Conservation (phyloP, 2,797 vertebrate genomes). For the Gobio occitaniae region DNA sequence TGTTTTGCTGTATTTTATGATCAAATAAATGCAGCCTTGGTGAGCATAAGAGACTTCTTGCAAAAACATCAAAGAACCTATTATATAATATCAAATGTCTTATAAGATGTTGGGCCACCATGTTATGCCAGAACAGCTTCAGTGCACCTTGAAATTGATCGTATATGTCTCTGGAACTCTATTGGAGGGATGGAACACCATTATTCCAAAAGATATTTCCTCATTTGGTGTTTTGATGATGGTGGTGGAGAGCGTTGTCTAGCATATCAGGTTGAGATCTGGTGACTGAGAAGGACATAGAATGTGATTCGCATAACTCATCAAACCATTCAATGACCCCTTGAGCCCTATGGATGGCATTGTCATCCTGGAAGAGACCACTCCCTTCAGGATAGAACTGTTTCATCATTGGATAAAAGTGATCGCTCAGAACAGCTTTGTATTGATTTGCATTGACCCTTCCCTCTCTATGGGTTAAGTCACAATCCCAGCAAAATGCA, state of each 20-base stretch:
- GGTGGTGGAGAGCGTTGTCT: not conserved
- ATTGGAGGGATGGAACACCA: not conserved
- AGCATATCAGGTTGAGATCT: not conserved
- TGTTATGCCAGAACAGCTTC: not conserved
- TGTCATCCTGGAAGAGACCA: constrained; percentile 1
- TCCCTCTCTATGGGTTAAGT: not conserved
- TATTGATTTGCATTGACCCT: not conserved
- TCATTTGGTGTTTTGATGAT: not conserved
- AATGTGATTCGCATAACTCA: not conserved
- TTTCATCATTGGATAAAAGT: not conserved
- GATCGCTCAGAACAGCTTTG: not conserved
- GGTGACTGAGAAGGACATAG: not conserved
- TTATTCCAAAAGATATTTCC: not conserved
- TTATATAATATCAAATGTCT: no score
- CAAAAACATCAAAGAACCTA: not conserved
- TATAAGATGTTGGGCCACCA: not conserved
- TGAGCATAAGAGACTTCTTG: not conserved
- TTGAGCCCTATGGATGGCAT: not conserved
- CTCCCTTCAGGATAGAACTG: not conserved
- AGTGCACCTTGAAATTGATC: no score
- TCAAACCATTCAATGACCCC: not conserved
- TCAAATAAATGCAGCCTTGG: not conserved
- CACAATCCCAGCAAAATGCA: not conserved
- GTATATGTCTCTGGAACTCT: not conserved
- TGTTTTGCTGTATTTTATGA: not conserved